A percentile compares a stretch with the other conserved stretches of the same genome.
Evolutionary conservation across 2,113 vertebrate genomes (phyloP).

Genomic region (Ailurus styani): DNA sequence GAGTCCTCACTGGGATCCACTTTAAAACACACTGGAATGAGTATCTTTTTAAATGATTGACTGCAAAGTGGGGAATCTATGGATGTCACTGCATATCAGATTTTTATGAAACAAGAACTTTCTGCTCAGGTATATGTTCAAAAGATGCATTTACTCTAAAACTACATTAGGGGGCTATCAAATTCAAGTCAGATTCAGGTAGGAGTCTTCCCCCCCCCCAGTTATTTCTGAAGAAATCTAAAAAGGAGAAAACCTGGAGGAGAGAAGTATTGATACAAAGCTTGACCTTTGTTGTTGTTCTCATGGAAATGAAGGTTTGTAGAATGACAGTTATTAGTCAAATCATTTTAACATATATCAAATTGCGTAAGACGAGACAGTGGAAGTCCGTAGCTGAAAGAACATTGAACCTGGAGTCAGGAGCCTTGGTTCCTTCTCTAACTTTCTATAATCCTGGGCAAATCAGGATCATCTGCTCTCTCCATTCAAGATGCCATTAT

Average conservation of each 20-base stretch:
- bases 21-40: neutral
- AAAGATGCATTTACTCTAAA: neutral
- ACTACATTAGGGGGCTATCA: slow-evolving; percentile 40
- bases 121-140: neutral
- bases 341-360: neutral
- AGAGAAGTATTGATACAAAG: neutral
- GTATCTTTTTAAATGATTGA: neutral
- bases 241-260: neutral
- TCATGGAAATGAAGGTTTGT: neutral
- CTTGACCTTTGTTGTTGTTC: neutral
- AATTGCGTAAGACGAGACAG: neutral
- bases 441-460: neutral
- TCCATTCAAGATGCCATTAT: neutral
- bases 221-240: neutral
- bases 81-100: neutral
- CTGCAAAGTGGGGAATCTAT: neutral
- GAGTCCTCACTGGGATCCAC: neutral
- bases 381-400: neutral
- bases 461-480: neutral
- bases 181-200: neutral
- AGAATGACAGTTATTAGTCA: neutral
- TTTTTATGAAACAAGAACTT: neutral
- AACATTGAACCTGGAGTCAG: neutral
- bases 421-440: neutral
- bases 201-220: neutral